Percentiles rank a stretch among this genome's conserved stretches.
These are phyloP conservation scores for Drosophila cognata DNA, from an alignment of 2,888 invertebrate species.

Conservation along the genomic window DNA sequence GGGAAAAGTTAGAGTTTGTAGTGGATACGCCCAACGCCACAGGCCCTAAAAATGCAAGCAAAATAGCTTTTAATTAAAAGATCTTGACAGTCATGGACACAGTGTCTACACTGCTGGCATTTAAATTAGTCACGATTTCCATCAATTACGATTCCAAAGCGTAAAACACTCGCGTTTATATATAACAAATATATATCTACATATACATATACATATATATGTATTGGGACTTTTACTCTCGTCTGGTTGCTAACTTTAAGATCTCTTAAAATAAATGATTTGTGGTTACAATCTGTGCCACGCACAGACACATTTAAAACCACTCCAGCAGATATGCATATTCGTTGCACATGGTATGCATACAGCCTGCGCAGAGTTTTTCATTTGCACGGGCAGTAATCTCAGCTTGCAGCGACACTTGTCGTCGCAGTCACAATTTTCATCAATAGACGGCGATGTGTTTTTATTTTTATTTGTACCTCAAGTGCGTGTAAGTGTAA, in stretches of 20 bases:
- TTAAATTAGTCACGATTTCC: constrained; percentile 39
- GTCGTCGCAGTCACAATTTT: constrained; percentile 5
- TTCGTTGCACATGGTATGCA: constrained; percentile 28
- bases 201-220: too few relatives aligned
- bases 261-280: constrained; percentile 13
- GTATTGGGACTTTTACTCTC: neutral
- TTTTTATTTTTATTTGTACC: constrained; percentile 13
- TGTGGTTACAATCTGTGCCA: constrained; percentile 11
- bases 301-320: constrained; percentile 47
- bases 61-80: constrained; percentile 80
- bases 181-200: too few relatives aligned
- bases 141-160: neutral
- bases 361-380: constrained; percentile 34
- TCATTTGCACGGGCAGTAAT: constrained; percentile 47
- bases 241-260: too few relatives aligned
- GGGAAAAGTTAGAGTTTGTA: neutral
- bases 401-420: constrained; percentile 37
- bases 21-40: constrained; percentile 57
- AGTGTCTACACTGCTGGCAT: constrained; percentile 54
- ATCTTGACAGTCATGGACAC: constrained; percentile 59
- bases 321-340: constrained; percentile 32
- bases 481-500: constrained; percentile 63
- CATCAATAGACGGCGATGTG: constrained; percentile 42
- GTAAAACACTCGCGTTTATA: neutral
- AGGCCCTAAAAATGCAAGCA: constrained; percentile 73